Conservation (phyloP, 2,888 invertebrate genomes). For the Eubasilissa splendida region DNA sequence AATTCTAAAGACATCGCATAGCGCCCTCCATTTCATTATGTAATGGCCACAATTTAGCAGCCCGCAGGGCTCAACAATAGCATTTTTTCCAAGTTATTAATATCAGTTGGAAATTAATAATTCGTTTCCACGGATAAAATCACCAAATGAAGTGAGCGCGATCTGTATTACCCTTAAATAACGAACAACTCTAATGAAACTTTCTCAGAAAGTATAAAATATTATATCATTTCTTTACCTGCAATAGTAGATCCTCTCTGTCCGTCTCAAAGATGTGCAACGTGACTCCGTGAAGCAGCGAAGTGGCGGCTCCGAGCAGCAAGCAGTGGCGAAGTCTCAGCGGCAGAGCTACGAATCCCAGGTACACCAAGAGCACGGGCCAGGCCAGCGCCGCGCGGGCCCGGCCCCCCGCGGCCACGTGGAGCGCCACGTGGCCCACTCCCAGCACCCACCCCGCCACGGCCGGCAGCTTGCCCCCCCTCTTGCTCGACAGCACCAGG, state of each 20-base stretch:
- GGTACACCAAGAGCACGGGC: slow-evolving; percentile 68
- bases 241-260: slow-evolving; percentile 49
- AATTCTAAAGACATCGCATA: too few relatives aligned
- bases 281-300: slow-evolving; percentile 74
- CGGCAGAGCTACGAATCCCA: slow-evolving; percentile 83
- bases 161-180: too few relatives aligned
- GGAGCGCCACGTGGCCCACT: slow-evolving; percentile 79
- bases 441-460: slow-evolving; percentile 54
- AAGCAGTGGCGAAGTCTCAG: slow-evolving; percentile 77
- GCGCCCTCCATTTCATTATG: too few relatives aligned
- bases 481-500: slow-evolving; percentile 64
- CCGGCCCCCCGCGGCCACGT: slow-evolving; percentile 66
- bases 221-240: slow-evolving; percentile 51
- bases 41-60: too few relatives aligned
- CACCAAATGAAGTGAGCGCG: too few relatives aligned
- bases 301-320: slow-evolving; percentile 75
- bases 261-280: slow-evolving; percentile 61
- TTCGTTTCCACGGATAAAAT: too few relatives aligned
- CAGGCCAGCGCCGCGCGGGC: slow-evolving; percentile 60
- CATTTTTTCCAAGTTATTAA: too few relatives aligned
- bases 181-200: too few relatives aligned
- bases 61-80: too few relatives aligned
- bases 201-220: too few relatives aligned
- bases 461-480: slow-evolving; percentile 63
- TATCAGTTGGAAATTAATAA: too few relatives aligned